phyloP scores from a whole-genome alignment of 1,140 invertebrate species.

The Drosophila nannoptera region DNA sequence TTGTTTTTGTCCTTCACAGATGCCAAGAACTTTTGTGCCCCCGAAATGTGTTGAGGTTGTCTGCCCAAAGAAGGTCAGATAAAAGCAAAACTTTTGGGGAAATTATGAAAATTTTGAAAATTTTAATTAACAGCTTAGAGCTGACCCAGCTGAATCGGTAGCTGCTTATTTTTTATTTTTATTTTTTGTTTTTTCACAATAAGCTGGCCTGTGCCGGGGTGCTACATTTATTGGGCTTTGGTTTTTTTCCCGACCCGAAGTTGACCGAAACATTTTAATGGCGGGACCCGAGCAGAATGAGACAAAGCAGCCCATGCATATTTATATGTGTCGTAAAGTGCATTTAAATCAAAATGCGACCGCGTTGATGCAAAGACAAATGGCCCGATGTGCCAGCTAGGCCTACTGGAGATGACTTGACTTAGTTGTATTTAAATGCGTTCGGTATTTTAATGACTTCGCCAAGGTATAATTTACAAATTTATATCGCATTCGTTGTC shows the following conservation, averaged over 20 bases:
- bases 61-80: conserved; percentile 22
- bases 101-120: conserved; percentile 57
- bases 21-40: conserved; percentile 59
- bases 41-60: conserved; percentile 45
- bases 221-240: conserved; percentile 9
- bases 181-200: conserved; percentile 5
- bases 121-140: conserved; percentile 67
- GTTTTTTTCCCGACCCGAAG: conserved; percentile 54
- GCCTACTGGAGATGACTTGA: conserved; percentile 47
- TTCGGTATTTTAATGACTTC: conserved; percentile 58
- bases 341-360: conserved; percentile 66
- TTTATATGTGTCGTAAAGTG: conserved; percentile 69
- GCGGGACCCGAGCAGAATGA: conserved; percentile 48
- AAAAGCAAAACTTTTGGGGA: conserved; percentile 44
- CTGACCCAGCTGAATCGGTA: conserved; percentile 47
- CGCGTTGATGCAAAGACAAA: conserved; percentile 50
- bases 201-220: conserved; percentile 18
- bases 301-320: conserved; percentile 57
- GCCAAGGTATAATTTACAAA: conserved; percentile 60
- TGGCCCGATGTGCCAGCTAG: conserved; percentile 36
- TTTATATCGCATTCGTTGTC: conserved; percentile 47
- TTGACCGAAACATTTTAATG: conserved; percentile 60
- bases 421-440: conserved; percentile 56
- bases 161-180: conserved; percentile 38
- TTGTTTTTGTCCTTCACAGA: conserved; percentile 3